Conservation (phyloP, 2,888 invertebrate species). For the Sylvicola cinctus region DNA sequence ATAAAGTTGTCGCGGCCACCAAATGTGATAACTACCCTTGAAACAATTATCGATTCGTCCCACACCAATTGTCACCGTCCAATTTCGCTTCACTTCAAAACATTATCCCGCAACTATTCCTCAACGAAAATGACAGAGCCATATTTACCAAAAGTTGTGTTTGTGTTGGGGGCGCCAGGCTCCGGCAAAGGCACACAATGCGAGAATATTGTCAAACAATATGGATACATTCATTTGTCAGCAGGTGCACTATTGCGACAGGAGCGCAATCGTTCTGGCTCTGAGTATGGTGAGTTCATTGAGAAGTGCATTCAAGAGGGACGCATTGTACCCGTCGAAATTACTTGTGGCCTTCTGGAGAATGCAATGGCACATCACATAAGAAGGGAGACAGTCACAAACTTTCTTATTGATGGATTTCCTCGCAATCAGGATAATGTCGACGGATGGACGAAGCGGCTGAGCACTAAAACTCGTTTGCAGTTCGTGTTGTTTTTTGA, state of each 20-base stretch:
- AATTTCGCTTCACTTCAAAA: too few species aligned
- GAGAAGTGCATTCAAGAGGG: slow-evolving; percentile 83
- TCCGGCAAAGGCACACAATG: slow-evolving; percentile 95
- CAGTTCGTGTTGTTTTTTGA: slow-evolving; percentile 85
- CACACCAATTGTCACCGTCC: too few species aligned
- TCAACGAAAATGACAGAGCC: too few species aligned
- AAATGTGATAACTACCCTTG: too few species aligned
- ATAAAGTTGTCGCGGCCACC: too few species aligned
- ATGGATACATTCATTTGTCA: slow-evolving; percentile 64
- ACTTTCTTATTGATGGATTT: slow-evolving; percentile 93
- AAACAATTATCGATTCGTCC: too few species aligned
- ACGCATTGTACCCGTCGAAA: slow-evolving; percentile 92
- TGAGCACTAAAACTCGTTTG: slow-evolving; percentile 65
- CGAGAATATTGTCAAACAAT: slow-evolving; percentile 60
- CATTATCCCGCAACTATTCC: too few species aligned
- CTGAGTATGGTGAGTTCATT: slow-evolving; percentile 78
- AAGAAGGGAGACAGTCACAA: slow-evolving; percentile 7
- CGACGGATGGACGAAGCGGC: slow-evolving; percentile 75
- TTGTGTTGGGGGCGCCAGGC: slow-evolving; percentile 90
- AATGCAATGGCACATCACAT: slow-evolving; percentile 40
- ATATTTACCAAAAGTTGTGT: slow-evolving; percentile 62
- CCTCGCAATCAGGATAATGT: slow-evolving; percentile 93
- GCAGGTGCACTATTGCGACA: slow-evolving; percentile 88
- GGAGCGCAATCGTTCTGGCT: slow-evolving; percentile 67
- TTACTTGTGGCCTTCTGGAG: slow-evolving; percentile 89